Evolutionary conservation across 2,888 invertebrate genomes (phyloP), one percentile per base, ranked within the genome.

Genomic region (Aleiodes leptofemur): DNA sequence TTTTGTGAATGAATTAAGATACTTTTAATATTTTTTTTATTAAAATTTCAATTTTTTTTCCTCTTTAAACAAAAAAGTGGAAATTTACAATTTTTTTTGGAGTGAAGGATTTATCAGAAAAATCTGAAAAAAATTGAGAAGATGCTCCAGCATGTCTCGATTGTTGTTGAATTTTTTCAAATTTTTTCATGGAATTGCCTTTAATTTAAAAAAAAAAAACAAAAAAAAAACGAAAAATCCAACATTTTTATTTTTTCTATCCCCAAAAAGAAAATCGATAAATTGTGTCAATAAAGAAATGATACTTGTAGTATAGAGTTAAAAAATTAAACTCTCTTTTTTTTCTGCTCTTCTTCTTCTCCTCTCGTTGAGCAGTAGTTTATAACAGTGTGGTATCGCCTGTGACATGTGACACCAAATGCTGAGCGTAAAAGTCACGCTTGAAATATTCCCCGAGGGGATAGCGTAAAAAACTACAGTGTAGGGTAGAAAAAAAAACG

Each of bases 361-460:
- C 72, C 13, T 34, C 57, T 68, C 34, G 74, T 73, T 77, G 71
- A 74, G 53, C 61, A 69, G 73, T 76, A 73, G 72, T 79, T 79
- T 77, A 79, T 74, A 73, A 77, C 73, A 23, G 76, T 51, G 76
- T 50, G 69, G 77, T 73, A 79, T 77, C 76, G 78, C 76, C 73
- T 53, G 55, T 77, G 79, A 79, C 79, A 73, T 68, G 77, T 75
- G 61, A 74, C 77, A 76, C 53, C 78, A 29, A 61, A 66, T 66
- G 69, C 51, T 23, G 70, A 50, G 76, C 68, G 75, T 78, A 69
- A 77, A 80, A 80, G 73, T 80, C 78, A 75, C 61, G 74, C 78
- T 73, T 73, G 80, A 78, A 78, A 73, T 72, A 78, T 76, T 69
- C 53, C 70, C 74, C 43, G 23, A 48, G 48, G 59, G 51, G 53